Conservation (phyloP, 2,113 vertebrate genomes). For the Odobenus rosmarus region DNA sequence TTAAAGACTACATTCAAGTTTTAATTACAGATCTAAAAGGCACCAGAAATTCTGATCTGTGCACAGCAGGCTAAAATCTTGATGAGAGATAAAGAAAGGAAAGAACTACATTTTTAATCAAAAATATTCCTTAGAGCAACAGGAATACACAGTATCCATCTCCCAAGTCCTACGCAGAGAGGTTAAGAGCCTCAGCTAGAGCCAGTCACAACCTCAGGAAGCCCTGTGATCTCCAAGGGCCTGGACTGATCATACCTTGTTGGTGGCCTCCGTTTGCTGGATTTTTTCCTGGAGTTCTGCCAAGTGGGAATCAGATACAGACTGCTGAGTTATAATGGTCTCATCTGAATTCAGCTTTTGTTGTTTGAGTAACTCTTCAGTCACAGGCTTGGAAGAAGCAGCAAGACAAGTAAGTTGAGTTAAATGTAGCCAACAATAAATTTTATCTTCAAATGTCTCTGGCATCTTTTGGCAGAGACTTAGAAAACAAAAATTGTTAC, state of each 20-base stretch:
- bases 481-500: background rate
- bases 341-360: conserved; percentile 82
- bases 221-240: background rate
- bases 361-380: conserved; percentile 75
- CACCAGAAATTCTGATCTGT: conserved; percentile 21
- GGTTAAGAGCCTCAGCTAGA: background rate
- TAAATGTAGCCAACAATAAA: background rate
- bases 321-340: conserved; percentile 70
- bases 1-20: background rate
- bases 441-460: background rate
- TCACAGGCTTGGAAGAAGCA: conserved; percentile 62
- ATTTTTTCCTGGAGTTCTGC: conserved; percentile 90
- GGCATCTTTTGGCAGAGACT: conserved; percentile 10
- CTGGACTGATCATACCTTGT: conserved; percentile 87
- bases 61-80: background rate
- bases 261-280: conserved; percentile 88
- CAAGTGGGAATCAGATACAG: conserved; percentile 80
- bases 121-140: background rate
- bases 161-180: background rate
- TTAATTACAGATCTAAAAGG: conserved; percentile 2
- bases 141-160: background rate
- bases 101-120: background rate
- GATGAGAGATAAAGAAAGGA: conserved; percentile 10
- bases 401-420: background rate
- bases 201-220: background rate